A percentile compares a stretch with the other conserved stretches of the same genome.
phyloP scores from a whole-genome alignment of 2,113 vertebrate genomes.

The Megaceryle torquata region DNA sequence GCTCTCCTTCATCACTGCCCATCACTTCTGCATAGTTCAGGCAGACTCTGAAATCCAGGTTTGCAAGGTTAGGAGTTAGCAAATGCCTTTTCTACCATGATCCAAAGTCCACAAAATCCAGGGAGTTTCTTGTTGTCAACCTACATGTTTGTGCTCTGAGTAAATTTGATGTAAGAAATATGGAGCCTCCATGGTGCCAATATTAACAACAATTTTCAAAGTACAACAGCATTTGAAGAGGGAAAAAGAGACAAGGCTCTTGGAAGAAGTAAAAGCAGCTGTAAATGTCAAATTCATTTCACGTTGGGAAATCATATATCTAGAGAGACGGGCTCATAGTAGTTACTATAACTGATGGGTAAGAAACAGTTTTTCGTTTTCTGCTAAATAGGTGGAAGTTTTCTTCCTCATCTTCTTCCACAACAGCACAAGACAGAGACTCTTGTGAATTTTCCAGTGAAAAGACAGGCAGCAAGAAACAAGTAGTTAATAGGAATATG shows the following conservation, averaged over 20 bases:
- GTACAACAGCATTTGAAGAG: not conserved
- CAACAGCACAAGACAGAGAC: not conserved
- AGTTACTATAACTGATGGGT: not conserved
- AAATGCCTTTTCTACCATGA: not conserved
- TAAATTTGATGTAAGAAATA: not conserved
- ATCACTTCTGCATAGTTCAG: not conserved
- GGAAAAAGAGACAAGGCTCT: not conserved
- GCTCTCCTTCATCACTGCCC: not conserved
- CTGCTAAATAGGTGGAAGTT: not conserved
- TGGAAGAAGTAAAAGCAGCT: conserved; percentile 30
- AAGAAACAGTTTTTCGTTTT: not conserved
- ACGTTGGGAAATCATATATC: not conserved
- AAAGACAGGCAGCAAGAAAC: not conserved
- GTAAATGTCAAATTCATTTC: conserved; percentile 20
- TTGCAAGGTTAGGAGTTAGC: not conserved
- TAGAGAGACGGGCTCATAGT: not conserved
- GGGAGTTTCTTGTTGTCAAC: not conserved
- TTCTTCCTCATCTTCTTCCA: not conserved
- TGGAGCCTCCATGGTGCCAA: not conserved
- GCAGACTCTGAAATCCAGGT: not conserved
- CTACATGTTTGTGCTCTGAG: not conserved
- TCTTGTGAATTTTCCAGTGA: not conserved
- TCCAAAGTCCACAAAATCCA: not conserved
- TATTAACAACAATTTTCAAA: not conserved
- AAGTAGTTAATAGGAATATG: not conserved